Percentiles rank a stretch among this genome's conserved stretches.
Evolutionary conservation across 2,113 vertebrate species (phyloP).

Genomic region (Isichthys henryi): DNA sequence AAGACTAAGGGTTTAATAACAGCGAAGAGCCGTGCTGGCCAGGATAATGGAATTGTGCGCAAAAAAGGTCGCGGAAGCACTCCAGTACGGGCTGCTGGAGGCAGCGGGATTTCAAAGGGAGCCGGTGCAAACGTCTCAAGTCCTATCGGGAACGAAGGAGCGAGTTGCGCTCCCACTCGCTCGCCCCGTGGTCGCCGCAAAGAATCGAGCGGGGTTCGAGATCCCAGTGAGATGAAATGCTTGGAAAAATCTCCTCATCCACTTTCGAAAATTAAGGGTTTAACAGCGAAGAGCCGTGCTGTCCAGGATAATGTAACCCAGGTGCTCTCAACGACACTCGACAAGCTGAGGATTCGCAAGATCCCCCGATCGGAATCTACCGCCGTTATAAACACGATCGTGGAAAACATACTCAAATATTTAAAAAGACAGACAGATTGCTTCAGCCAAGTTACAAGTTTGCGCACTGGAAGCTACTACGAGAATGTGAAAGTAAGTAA

Average conservation of each 20-base stretch:
- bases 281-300: not conserved
- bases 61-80: not conserved
- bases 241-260: not conserved
- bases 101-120: not conserved
- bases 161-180: not conserved
- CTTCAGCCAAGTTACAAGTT: conserved; percentile 25
- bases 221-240: not conserved
- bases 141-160: not conserved
- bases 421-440: conserved; percentile 3
- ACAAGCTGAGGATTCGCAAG: conserved; percentile 39
- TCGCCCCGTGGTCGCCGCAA: not conserved
- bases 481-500: conserved; percentile 55
- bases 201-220: not conserved
- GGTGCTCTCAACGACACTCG: conserved; percentile 32
- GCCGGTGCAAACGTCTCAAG: not conserved
- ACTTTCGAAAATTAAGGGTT: not conserved
- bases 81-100: not conserved
- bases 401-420: conserved; percentile 26
- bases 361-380: not conserved
- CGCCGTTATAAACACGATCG: not conserved
- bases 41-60: not conserved
- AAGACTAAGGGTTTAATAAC: not conserved
- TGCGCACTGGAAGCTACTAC: conserved; percentile 57
- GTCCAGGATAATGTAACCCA: not conserved
- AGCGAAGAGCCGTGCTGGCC: not conserved